phyloP scores from a whole-genome alignment of 2,888 invertebrate species.

The Rugalucina vietnamica region DNA sequence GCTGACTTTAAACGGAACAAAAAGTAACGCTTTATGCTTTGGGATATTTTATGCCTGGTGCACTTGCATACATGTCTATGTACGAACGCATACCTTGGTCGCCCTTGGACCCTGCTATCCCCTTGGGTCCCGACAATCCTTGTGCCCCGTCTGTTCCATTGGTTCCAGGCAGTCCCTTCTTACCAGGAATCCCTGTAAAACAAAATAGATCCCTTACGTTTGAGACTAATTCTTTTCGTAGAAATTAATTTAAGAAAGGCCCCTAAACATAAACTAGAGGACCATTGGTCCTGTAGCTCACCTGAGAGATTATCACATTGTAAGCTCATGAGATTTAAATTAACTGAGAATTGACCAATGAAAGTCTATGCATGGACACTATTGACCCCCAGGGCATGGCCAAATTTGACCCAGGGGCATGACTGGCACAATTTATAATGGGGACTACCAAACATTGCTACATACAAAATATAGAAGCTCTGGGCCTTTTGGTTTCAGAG shows the following conservation, averaged over 20 bases:
- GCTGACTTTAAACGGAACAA: too few species aligned
- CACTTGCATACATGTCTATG: not conserved
- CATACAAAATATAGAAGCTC: too few species aligned
- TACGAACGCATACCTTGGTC: constrained; percentile 36
- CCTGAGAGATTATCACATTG: too few species aligned
- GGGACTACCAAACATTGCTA: too few species aligned
- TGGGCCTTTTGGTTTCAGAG: too few species aligned
- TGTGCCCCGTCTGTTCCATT: constrained; percentile 30
- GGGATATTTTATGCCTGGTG: not conserved
- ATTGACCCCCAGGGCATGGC: not conserved
- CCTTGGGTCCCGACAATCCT: constrained; percentile 25
- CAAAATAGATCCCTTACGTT: constrained; percentile 3
- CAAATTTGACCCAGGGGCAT: too few species aligned
- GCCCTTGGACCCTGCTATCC: constrained; percentile 34
- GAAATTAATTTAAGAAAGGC: not conserved
- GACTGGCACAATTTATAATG: too few species aligned
- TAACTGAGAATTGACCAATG: not conserved
- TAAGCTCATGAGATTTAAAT: not conserved
- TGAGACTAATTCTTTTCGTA: not conserved
- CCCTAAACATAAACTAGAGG: not conserved
- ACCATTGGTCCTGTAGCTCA: too few species aligned
- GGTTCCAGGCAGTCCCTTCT: constrained; percentile 30
- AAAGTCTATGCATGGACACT: not conserved
- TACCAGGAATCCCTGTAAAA: constrained; percentile 26
- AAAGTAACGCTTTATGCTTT: too few species aligned